Evolutionary conservation across 1,140 invertebrate genomes (phyloP), one percentile per base, ranked within the genome.

Genomic region (Sycophaga agraensis): DNA sequence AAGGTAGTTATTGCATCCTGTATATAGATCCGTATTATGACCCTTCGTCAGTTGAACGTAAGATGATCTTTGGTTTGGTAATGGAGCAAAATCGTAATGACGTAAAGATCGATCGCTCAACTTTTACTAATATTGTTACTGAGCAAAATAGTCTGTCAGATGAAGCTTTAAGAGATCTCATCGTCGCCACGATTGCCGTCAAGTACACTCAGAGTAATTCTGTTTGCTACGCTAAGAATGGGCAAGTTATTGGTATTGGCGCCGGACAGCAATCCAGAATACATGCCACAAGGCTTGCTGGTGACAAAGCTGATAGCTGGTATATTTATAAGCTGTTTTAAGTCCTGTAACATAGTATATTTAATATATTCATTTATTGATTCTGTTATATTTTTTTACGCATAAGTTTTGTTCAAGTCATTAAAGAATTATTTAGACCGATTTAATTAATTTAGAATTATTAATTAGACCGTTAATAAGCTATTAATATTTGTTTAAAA

Each of bases 191-290:
- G 0, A 96, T 98, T 65, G 92, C 96, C 6, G 81, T 99, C 0
- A 99, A 99, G 78, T 99, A 98, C 72, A 98, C 97, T 0, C 97
- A 99, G 78, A 98, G 94, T 64, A 98, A 98, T 74, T 96, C 93
- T 2, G 95, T 98, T 0, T 97, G 94, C 73, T 97, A 92, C 72
- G 94, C 91, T 5, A 88, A 87, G 69, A 86, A 93, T 80, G 94
- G 94, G 0, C 92, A 99, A 84, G 91, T 98, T 0, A 90, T 98
- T 73, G 96, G 97, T 37, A 97, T 98, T 65, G 97, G 97, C 42
- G 97, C 97, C 24, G 97, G 97, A 0, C 97, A 99, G 74, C 97
- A 99, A 77, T 97, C 94, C 0, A 85, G 97, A 64, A 98, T 99
- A 73, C 96, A 99, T 79, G 99, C 96, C 78, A 98, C 96, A 0